Evolutionary conservation across 2,113 vertebrate species (phyloP).

Genomic region (Pterocles gutturalis): DNA sequence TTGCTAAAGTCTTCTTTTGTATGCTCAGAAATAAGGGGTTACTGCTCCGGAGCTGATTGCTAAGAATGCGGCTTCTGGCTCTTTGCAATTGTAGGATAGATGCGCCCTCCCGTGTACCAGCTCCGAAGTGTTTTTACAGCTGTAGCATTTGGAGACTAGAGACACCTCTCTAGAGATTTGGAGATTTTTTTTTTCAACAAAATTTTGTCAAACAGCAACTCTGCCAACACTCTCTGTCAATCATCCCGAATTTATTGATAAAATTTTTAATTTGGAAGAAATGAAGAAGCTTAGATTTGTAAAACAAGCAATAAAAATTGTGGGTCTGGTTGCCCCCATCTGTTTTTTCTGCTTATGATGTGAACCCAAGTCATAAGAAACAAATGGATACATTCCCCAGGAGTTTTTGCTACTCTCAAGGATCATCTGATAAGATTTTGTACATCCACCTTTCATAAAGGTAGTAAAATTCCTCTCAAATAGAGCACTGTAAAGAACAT

Average conservation of each 20-base stretch:
- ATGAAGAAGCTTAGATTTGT: not conserved
- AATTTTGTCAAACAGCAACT: not conserved
- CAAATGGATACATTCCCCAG: not conserved
- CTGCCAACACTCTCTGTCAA: not conserved
- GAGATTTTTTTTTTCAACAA: not conserved
- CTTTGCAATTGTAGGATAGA: not conserved
- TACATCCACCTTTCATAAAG: not conserved
- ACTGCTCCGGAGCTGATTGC: not conserved
- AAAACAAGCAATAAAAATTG: not conserved
- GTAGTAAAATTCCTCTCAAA: not conserved
- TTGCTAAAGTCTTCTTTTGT: not conserved
- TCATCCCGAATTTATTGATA: not conserved
- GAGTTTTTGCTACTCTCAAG: not conserved
- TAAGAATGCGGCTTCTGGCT: accelerated
- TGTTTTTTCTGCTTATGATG: not conserved
- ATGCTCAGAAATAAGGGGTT: not conserved
- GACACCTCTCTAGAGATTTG: accelerated
- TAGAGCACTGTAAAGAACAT: not conserved
- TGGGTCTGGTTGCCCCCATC: not conserved
- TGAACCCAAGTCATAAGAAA: not conserved
- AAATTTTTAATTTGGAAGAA: not conserved
- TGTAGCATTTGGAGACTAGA: accelerated
- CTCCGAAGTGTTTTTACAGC: not conserved
- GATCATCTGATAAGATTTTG: not conserved
- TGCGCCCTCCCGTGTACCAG: constrained; percentile 55